These are phyloP conservation scores for Plagiodera versicolora DNA, from an alignment of 2,888 invertebrate species.

Conservation along the genomic window DNA sequence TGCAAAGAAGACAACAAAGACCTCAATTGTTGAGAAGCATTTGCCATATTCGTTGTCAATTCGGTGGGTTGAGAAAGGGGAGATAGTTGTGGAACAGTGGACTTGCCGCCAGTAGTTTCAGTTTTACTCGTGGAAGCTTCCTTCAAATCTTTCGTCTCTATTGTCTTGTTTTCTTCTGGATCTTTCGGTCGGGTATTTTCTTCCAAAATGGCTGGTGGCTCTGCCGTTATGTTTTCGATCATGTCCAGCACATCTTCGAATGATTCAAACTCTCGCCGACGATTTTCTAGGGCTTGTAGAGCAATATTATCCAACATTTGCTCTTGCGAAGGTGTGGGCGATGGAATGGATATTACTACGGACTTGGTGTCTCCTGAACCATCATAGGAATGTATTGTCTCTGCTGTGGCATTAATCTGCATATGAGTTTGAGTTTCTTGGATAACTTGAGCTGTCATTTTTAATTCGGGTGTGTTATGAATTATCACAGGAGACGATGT, in stretches of 20 bases:
- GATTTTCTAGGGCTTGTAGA: constrained; percentile 60
- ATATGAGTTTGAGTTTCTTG: constrained; percentile 48
- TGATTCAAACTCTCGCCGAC: constrained; percentile 63
- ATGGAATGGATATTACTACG: constrained; percentile 68
- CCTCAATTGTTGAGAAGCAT: constrained; percentile 69
- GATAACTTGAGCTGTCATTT: constrained; percentile 54
- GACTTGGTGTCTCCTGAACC: constrained; percentile 65
- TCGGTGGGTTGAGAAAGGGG: constrained; percentile 73
- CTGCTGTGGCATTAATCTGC: constrained; percentile 52
- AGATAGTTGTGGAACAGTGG: constrained; percentile 68
- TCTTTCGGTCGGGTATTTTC: constrained; percentile 38
- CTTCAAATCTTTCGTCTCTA: constrained; percentile 24
- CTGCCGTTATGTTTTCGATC: constrained; percentile 63
- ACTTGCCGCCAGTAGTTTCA: constrained; percentile 32
- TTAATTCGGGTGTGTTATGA: constrained; percentile 51
- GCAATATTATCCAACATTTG: constrained; percentile 66
- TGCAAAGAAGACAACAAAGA: constrained; percentile 69
- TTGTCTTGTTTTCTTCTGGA: constrained; percentile 20
- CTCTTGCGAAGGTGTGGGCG: constrained; percentile 67
- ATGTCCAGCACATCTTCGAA: constrained; percentile 72
- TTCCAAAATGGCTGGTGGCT: constrained; percentile 44
- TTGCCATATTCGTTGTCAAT: constrained; percentile 71
- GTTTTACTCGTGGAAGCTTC: constrained; percentile 12
- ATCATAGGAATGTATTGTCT: constrained; percentile 61
- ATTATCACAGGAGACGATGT: constrained; percentile 45